A percentile compares a stretch with the other conserved stretches of the same genome.
phyloP scores from a whole-genome alignment of 2,797 vertebrate species.

The Mus minutoides region DNA sequence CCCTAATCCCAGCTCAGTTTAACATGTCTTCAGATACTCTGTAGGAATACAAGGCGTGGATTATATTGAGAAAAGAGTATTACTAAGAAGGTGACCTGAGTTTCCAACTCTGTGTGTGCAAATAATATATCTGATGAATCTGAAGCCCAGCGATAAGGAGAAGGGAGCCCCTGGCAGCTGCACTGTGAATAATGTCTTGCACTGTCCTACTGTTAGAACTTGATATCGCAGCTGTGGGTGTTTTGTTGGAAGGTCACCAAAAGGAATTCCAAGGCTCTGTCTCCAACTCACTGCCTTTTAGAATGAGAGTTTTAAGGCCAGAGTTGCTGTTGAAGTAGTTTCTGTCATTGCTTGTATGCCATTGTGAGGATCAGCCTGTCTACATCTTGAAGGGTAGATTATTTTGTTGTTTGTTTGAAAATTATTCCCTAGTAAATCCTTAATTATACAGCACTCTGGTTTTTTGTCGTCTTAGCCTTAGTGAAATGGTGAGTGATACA shows the following conservation, averaged over 20 bases:
- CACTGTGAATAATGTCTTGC: not conserved
- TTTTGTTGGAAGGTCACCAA: not conserved
- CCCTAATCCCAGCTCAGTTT: not conserved
- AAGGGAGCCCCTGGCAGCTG: not conserved
- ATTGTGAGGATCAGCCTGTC: conserved; percentile 46
- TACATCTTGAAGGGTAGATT: conserved; percentile 17
- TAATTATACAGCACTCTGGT: conserved; percentile 51
- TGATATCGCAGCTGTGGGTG: not conserved
- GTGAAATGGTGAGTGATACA: conserved; percentile 54
- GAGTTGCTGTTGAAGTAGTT: not conserved
- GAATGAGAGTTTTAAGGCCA: not conserved
- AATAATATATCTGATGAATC: not conserved
- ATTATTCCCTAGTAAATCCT: conserved; percentile 47
- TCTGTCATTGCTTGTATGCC: conserved; percentile 34
- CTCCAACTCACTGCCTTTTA: not conserved
- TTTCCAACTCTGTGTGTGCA: not conserved
- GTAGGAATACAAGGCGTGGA: not conserved
- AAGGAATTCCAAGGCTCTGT: not conserved
- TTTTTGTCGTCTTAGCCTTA: not conserved
- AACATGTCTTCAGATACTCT: not conserved
- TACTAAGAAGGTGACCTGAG: not conserved
- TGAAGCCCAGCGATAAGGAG: not conserved
- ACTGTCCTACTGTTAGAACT: not conserved
- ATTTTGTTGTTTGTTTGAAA: conserved; percentile 63
- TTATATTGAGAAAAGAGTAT: not conserved